These are phyloP conservation scores for Aphyosemion australe DNA, from an alignment of 2,113 vertebrate genomes.

Conservation along the genomic window DNA sequence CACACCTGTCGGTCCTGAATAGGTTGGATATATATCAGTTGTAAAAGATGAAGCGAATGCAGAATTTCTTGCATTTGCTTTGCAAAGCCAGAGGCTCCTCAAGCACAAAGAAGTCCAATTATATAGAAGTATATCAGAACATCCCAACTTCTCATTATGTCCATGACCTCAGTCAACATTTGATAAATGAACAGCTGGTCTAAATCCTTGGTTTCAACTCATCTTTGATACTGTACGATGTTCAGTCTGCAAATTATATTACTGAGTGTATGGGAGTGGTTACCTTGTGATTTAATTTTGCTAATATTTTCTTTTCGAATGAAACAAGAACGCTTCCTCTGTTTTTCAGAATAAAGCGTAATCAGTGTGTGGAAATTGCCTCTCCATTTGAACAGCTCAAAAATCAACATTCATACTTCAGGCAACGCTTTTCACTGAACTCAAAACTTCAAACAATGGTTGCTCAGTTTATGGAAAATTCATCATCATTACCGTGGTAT, in stretches of 20 bases:
- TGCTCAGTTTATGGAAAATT: too few relatives aligned
- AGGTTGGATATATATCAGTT: not conserved
- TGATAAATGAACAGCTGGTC: not conserved
- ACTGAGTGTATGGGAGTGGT: not conserved
- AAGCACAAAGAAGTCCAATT: not conserved
- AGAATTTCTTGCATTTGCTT: not conserved
- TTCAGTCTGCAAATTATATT: not conserved
- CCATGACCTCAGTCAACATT: not conserved
- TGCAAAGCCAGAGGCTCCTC: not conserved
- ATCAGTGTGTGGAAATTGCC: too few relatives aligned
- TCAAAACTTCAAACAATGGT: too few relatives aligned
- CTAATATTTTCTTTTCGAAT: not conserved
- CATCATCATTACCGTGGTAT: too few relatives aligned
- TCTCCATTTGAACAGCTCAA: too few relatives aligned
- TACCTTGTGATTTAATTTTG: not conserved
- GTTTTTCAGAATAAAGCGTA: too few relatives aligned
- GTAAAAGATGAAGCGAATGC: not conserved
- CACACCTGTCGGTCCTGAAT: not conserved
- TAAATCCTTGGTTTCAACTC: not conserved
- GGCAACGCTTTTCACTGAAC: too few relatives aligned
- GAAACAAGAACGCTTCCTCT: not conserved
- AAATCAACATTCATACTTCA: too few relatives aligned
- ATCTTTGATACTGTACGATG: not conserved
- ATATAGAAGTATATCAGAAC: not conserved
- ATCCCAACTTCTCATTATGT: not conserved